Evolutionary conservation across 2,113 vertebrate genomes (phyloP).

Genomic region (Elephantulus edwardii): DNA sequence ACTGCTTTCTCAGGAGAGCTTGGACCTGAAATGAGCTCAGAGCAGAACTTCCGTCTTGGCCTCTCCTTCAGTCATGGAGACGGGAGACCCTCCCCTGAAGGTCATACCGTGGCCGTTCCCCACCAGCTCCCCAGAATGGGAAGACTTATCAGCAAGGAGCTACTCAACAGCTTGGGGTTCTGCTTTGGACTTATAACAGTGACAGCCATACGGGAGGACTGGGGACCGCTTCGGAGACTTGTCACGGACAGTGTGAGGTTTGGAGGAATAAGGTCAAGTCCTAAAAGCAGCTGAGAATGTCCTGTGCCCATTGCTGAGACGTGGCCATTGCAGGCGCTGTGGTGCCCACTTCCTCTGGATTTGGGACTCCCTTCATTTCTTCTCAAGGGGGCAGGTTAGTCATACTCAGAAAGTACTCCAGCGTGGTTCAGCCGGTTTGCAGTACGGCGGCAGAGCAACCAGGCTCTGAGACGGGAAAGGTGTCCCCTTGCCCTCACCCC

Average conservation of each 20-base stretch:
- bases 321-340: neutral
- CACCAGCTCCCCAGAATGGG: neutral
- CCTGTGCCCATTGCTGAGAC: neutral
- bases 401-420: neutral
- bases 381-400: neutral
- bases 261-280: conserved; percentile 28
- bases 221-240: conserved; percentile 48
- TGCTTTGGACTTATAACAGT: conserved; percentile 23
- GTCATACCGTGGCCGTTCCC: neutral
- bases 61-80: neutral
- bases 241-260: neutral
- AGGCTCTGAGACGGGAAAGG: neutral
- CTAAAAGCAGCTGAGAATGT: neutral
- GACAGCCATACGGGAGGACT: neutral
- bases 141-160: neutral
- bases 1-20: neutral
- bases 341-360: neutral
- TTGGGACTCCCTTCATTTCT: neutral
- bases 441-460: neutral
- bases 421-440: conserved; percentile 8
- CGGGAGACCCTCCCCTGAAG: neutral
- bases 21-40: neutral
- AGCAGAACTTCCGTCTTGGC: neutral
- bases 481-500: neutral
- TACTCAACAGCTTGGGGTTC: conserved; percentile 33